Conservation (phyloP, 2,113 vertebrate genomes). For the Xiphophorus couchianus region DNA sequence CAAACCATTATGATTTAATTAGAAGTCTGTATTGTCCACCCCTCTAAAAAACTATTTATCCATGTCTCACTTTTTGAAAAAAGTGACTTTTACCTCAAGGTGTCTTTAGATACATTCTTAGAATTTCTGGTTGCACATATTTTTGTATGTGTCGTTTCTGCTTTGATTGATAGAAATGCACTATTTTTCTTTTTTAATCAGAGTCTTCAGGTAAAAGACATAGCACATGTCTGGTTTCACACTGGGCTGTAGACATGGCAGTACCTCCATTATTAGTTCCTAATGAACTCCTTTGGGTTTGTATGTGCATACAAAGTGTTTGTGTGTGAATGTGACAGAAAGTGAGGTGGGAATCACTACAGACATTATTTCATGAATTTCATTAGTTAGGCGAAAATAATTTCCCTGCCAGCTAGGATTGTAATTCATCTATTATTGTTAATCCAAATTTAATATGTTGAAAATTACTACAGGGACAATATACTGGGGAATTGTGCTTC, state of each 20-base stretch:
- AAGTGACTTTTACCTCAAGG: too few species aligned
- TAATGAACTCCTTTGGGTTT: slow-evolving; percentile 65
- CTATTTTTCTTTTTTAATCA: slow-evolving; percentile 57
- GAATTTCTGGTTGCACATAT: too few species aligned
- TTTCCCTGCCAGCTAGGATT: slow-evolving; percentile 66
- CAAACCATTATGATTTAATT: too few species aligned
- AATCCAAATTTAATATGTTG: slow-evolving; percentile 75
- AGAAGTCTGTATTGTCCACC: too few species aligned
- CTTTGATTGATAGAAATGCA: background rate
- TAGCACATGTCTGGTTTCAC: slow-evolving; percentile 32
- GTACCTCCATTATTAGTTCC: slow-evolving; percentile 53
- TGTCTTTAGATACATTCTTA: too few species aligned
- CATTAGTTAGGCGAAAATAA: slow-evolving; percentile 72
- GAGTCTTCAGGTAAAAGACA: slow-evolving; percentile 43
- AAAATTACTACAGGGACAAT: slow-evolving; percentile 54
- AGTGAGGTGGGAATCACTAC: slow-evolving; percentile 42
- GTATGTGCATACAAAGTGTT: slow-evolving; percentile 8
- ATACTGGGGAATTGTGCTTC: slow-evolving; percentile 13
- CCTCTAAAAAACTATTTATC: too few species aligned
- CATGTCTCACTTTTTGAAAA: too few species aligned
- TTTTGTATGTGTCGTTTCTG: too few species aligned
- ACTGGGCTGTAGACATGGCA: slow-evolving; percentile 51
- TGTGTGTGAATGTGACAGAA: background rate
- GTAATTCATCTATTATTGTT: slow-evolving; percentile 69
- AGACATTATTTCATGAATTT: slow-evolving; percentile 72